Conservation (phyloP, 2,888 invertebrate genomes). For the Epinotia brunnichana region DNA sequence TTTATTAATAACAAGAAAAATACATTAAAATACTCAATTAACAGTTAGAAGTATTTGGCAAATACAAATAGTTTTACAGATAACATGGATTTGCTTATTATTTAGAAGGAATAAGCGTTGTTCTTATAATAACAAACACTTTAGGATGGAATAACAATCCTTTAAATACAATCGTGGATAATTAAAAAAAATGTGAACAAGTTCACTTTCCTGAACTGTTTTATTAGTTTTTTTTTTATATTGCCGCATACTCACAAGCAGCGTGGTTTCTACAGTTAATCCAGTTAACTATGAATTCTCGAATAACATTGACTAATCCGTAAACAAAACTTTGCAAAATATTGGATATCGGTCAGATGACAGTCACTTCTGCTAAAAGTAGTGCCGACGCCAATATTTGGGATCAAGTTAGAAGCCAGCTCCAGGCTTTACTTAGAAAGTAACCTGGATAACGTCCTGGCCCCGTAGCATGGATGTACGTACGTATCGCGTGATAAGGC, state of each 20-base stretch:
- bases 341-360: too few species aligned
- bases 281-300: not conserved
- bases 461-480: too few species aligned
- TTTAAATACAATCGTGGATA: too few species aligned
- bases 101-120: too few species aligned
- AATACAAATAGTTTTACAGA: not conserved
- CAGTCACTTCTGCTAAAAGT: too few species aligned
- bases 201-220: not conserved
- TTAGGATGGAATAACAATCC: not conserved
- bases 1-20: constrained; percentile 48
- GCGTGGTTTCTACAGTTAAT: not conserved
- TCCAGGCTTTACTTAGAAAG: not conserved
- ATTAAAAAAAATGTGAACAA: too few species aligned
- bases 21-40: not conserved
- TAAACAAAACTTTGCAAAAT: not conserved
- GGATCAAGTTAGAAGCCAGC: too few species aligned
- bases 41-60: not conserved
- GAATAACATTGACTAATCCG: not conserved
- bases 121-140: not conserved
- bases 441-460: not conserved
- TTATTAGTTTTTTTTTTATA: not conserved
- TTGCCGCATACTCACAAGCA: not conserved
- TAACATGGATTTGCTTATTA: not conserved
- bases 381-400: too few species aligned
- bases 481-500: too few species aligned